Base-by-base conservation (phyloP, 2,888 invertebrate species). In the Metalampra italica region DNA sequence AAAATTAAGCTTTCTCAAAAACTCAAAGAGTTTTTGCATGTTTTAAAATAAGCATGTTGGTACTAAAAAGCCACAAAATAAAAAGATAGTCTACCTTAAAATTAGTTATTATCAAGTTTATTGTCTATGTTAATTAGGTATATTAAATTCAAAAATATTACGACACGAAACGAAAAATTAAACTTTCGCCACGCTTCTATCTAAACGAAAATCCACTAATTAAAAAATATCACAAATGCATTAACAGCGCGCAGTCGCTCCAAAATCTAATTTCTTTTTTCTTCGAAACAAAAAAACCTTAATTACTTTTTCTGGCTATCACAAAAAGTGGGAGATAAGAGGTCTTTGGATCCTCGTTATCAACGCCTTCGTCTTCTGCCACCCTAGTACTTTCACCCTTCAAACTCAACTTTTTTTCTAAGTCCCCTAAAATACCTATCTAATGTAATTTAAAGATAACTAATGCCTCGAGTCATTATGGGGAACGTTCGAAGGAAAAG, bases 271-370 rank as follows among this genome's bases (percentile, higher is more conserved):
- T 81, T 81, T 78, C 73, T 78, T 77, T 79, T 77, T 75, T 67
- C 54, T 40, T 60, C 66, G 63, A 77, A 76, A 81, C 71, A 76
- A 78, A 82, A 82, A 81, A 36, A 62, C 62, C 77, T 85, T 87
- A 88, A 88, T 88, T 87, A 87, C 86, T 77, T 87, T 83, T 82
- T 82, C 78, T 78, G 72, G 67, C 67, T 71, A 75, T 81, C 81
- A 78, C 75, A 75, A 74, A 71, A 71, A 72, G 73, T 71, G 71
- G 72, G 71, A 83, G 86, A 87, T 85, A 87, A 84, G 78, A 40
- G 66, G 70, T 71, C 22, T 84, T 82, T 74, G 78, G 75, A 74
- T 78, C 76, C 71, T 71, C 76, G 82, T 85, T 86, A 87, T 86
- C 86, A 85, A 66, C 69, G 73, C 73, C 71, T 70, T 56, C 57